Evolutionary conservation across 2,888 invertebrate genomes (phyloP), one percentile per base, ranked within the genome.

Genomic region (Aphodius sticticus): DNA sequence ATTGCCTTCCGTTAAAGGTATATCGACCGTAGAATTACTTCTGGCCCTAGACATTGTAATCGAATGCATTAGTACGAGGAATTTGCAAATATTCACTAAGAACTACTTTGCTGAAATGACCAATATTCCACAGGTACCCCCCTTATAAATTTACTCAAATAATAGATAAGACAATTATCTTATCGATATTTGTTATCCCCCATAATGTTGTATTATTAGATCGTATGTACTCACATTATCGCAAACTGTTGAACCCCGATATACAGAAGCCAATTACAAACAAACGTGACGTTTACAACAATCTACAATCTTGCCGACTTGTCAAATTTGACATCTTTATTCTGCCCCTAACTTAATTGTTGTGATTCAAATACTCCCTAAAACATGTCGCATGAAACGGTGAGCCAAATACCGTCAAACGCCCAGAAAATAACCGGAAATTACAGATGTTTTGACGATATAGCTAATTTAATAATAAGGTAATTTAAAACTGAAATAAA

Each of bases 401-500:
- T 16, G 37, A 74, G 16, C 16, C 16, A 72, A 72, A 72, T 72
- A 72, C 15, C 15, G 7, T 1, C 7, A 53, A 53, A 12, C 53
- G 53, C 53, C 7, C 53, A 53, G 77, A 26, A 87, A 86, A 83
- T 88, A 90, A 26, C 84, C 86, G 4, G 91, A 90, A 72, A 86
- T 91, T 91, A 92, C 85, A 91, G 91, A 89, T 88, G 92, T 77
- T 90, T 90, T 70, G 89, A 91, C 84, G 86, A 90, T 37, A 88
- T 92, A 35, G 87, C 90, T 76, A 88, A 91, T 84, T 87, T 92
- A 72, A 90, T 88, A 87, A 89, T 93, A 77, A 91, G 88, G 93
- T 92, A 88, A 88, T 87, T 86, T 53, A 26, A 69, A 14, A 38
- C 36, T 16, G 38, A 12, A 36, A 26, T 36, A 9, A 7, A 14